Percentiles rank a stretch among this genome's conserved stretches.
phyloP scores from a whole-genome alignment of 2,797 vertebrate genomes.

The Diglossa cyanea region DNA sequence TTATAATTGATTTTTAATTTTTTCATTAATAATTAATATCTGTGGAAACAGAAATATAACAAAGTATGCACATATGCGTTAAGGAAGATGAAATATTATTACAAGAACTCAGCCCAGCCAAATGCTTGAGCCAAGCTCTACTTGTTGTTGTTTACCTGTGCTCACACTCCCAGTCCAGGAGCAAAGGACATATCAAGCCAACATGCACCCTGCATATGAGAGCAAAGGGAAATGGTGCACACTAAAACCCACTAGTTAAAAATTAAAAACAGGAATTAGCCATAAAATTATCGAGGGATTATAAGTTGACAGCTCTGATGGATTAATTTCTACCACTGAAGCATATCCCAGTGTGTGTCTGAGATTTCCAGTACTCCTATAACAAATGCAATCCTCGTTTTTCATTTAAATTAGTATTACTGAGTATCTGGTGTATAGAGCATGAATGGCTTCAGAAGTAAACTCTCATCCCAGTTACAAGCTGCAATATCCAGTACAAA shows the following conservation, averaged over 20 bases:
- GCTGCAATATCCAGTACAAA: neutral
- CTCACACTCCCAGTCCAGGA: neutral
- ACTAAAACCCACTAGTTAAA: neutral
- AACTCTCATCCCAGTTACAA: neutral
- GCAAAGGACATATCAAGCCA: neutral
- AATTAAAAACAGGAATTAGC: neutral
- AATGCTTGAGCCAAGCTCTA: neutral
- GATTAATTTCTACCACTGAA: neutral
- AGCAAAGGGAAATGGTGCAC: neutral
- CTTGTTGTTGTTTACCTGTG: neutral
- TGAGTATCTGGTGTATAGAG: neutral
- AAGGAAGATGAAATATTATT: neutral
- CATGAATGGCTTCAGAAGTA: neutral
- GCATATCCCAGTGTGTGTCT: neutral
- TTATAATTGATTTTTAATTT: neutral
- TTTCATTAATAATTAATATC: neutral
- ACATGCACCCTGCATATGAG: neutral
- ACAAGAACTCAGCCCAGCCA: neutral
- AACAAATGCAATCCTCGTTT: neutral
- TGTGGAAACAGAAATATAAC: neutral
- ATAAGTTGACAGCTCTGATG: neutral
- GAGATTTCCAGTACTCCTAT: neutral
- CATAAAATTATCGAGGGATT: neutral
- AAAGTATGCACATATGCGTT: fast-evolving
- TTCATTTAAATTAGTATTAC: neutral